These are phyloP conservation scores for Xestia ashworthii DNA, from an alignment of 2,888 invertebrate species.

Conservation along the genomic window DNA sequence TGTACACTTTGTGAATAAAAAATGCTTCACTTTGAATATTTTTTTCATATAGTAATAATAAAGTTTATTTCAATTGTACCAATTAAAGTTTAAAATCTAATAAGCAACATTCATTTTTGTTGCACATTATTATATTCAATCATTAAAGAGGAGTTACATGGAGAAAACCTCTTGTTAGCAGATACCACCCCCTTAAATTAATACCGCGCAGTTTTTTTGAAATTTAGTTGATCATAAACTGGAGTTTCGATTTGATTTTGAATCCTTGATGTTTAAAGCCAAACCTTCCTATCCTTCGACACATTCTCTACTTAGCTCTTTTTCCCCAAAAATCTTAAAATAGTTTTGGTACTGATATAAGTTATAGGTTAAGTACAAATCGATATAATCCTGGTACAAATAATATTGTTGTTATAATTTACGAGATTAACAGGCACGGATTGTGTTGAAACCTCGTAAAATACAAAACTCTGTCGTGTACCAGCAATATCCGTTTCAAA, in stretches of 20 bases:
- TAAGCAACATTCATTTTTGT: no score
- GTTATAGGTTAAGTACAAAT: neutral
- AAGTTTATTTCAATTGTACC: no score
- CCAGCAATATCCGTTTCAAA: slow-evolving; percentile 49
- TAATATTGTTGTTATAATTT: slow-evolving; percentile 37
- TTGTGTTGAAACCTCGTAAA: slow-evolving; percentile 58
- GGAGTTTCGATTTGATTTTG: neutral
- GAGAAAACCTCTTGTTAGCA: no score
- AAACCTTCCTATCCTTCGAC: neutral
- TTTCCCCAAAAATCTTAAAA: neutral
- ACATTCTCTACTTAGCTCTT: neutral
- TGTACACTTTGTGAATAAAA: no score
- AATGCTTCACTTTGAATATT: no score
- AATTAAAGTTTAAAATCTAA: no score
- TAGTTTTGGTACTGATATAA: neutral
- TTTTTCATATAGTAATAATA: no score
- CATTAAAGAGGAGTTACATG: no score
- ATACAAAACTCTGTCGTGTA: slow-evolving; percentile 34
- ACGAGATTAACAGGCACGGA: slow-evolving; percentile 44
- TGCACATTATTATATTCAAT: no score
- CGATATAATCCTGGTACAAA: slow-evolving; percentile 16
- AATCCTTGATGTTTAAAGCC: neutral
- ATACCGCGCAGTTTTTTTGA: no score
- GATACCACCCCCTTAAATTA: no score
- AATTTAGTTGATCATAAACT: neutral